Evolutionary conservation across 2,113 vertebrate genomes (phyloP).

Genomic region (Clinocottus analis): DNA sequence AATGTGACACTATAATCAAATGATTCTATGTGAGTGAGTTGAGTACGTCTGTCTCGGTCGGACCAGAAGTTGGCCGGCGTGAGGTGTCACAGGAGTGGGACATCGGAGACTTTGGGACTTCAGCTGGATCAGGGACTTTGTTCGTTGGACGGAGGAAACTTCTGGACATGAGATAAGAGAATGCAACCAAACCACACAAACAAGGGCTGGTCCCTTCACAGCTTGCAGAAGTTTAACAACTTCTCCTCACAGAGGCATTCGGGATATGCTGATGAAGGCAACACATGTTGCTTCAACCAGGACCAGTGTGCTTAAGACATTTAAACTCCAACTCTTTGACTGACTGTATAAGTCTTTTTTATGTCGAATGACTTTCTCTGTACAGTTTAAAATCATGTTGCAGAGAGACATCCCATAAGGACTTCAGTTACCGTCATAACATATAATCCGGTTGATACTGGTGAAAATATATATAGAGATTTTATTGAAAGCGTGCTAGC

Average conservation of each 20-base stretch:
- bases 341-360: neutral
- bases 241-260: neutral
- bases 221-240: neutral
- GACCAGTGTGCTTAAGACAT: neutral
- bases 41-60: no score
- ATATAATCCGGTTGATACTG: neutral
- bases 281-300: neutral
- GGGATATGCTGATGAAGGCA: neutral
- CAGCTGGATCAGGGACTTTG: slow-evolving; percentile 19
- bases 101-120: slow-evolving; percentile 12
- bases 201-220: slow-evolving; percentile 55
- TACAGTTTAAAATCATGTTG: neutral
- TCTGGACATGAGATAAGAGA: slow-evolving; percentile 69
- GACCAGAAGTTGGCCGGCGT: slow-evolving; percentile 49
- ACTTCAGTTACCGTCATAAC: neutral
- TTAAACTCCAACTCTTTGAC: neutral
- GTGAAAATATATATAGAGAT: neutral
- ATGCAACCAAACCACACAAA: slow-evolving; percentile 71
- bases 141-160: slow-evolving; percentile 60
- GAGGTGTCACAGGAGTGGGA: slow-evolving; percentile 69
- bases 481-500: slow-evolving; percentile 23
- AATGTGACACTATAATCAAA: no score
- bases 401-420: neutral
- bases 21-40: no score
- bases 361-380: neutral